These are phyloP conservation scores for Actinernus sp. DNA, from an alignment of 92 coral and sea anemone species.

Conservation along the genomic window DNA sequence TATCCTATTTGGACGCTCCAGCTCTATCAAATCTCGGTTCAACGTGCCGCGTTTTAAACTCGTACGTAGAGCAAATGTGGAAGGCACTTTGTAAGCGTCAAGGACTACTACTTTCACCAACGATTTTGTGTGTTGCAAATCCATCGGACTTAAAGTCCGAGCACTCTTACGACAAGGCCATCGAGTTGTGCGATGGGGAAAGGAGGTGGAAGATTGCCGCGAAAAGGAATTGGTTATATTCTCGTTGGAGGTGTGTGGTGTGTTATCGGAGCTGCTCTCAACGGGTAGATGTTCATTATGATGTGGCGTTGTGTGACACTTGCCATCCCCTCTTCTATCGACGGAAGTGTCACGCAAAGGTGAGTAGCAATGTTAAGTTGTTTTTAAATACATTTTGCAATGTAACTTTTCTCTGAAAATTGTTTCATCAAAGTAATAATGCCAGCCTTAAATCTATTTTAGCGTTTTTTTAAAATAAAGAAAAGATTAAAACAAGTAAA, in stretches of 20 bases:
- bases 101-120: slow-evolving; percentile 69
- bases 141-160: slow-evolving; percentile 66
- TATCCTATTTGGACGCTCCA: slow-evolving; percentile 93
- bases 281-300: slow-evolving; percentile 88
- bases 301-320: slow-evolving; percentile 91
- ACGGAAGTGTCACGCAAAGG: slow-evolving; percentile 99
- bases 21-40: slow-evolving; percentile 87
- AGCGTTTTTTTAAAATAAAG: no score
- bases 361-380: no score
- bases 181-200: slow-evolving; percentile 78
- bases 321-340: slow-evolving; percentile 98
- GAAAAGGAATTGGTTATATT: slow-evolving; percentile 88
- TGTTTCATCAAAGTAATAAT: no score
- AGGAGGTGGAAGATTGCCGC: slow-evolving; percentile 87
- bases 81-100: slow-evolving; percentile 80
- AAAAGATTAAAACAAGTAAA: no score
- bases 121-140: slow-evolving; percentile 86
- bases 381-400: no score
- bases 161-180: slow-evolving; percentile 91
- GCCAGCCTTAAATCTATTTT: no score
- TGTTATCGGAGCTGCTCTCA: slow-evolving; percentile 95
- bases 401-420: no score
- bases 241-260: slow-evolving; percentile 96
- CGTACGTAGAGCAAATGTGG: slow-evolving; percentile 84
- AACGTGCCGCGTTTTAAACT: slow-evolving; percentile 79